Evolutionary conservation across 2,113 vertebrate genomes (phyloP).

Genomic region (Gracilinanus agilis): DNA sequence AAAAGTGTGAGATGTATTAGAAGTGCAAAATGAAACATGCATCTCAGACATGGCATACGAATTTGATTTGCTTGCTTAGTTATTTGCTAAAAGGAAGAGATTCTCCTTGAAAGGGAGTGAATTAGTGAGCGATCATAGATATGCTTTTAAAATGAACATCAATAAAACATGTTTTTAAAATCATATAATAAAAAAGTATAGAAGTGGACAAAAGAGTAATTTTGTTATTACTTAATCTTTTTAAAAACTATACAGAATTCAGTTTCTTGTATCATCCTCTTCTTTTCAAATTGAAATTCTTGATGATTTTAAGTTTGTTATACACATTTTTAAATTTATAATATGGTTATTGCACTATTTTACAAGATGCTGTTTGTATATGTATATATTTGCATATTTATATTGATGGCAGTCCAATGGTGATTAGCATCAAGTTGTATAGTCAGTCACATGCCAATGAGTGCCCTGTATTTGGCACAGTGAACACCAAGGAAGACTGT

Average conservation of each 20-base stretch:
- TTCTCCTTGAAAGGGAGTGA: not conserved
- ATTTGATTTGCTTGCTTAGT: not conserved
- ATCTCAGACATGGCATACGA: not conserved
- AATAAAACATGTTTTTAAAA: not conserved
- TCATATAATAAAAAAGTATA: not conserved
- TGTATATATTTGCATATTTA: not conserved
- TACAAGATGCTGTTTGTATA: not conserved
- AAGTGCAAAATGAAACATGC: not conserved
- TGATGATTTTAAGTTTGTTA: not conserved
- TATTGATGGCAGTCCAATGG: not conserved
- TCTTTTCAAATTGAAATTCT: not conserved
- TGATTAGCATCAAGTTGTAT: not conserved
- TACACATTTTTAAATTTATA: not conserved
- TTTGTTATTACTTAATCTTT: not conserved
- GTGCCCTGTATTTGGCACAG: not conserved
- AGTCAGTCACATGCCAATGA: conserved; percentile 8
- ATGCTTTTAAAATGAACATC: not conserved
- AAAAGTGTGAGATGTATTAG: not conserved
- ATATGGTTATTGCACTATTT: not conserved
- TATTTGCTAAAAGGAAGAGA: not conserved
- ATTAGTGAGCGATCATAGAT: not conserved
- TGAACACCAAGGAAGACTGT: not conserved
- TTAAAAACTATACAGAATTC: not conserved
- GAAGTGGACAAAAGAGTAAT: not conserved
- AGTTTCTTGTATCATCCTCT: not conserved